phyloP scores from a whole-genome alignment of 1,140 invertebrate species.

The Drosophila asahinai region DNA sequence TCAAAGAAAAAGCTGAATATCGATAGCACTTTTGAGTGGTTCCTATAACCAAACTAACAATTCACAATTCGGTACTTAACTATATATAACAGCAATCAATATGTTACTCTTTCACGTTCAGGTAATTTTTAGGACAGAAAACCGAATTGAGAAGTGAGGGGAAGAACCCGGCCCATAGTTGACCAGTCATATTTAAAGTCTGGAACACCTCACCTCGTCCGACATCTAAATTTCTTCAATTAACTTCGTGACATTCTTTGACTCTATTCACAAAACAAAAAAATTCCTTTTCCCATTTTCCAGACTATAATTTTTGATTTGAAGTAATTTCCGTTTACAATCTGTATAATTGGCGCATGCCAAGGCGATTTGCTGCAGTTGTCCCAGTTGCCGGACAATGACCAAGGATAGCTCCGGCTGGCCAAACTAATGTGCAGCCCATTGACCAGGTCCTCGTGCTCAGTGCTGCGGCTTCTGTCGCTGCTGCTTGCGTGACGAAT shows the following conservation, averaged over 20 bases:
- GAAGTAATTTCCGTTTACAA: constrained; percentile 55
- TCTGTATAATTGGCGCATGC: constrained; percentile 59
- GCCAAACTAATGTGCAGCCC: constrained; percentile 21
- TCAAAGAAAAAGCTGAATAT: too few relatives aligned
- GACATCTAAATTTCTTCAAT: constrained; percentile 46
- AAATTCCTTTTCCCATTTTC: constrained; percentile 12
- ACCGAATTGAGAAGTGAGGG: too few relatives aligned
- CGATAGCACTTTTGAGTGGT: too few relatives aligned
- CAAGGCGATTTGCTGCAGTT: constrained; percentile 56
- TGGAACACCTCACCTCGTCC: constrained; percentile 2
- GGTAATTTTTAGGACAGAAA: too few relatives aligned
- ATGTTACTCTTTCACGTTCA: too few relatives aligned
- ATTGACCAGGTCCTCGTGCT: constrained; percentile 29
- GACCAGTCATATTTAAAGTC: not conserved
- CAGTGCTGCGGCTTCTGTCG: constrained; percentile 31
- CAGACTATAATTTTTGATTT: constrained; percentile 47
- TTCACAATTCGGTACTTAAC: too few relatives aligned
- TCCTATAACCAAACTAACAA: too few relatives aligned
- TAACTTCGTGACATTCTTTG: constrained; percentile 36
- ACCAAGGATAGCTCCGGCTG: constrained; percentile 16
- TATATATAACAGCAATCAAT: too few relatives aligned
- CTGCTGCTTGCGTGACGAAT: constrained; percentile 52
- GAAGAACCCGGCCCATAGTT: not conserved
- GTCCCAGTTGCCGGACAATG: constrained; percentile 47
- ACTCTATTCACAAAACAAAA: constrained; percentile 4